Conservation (phyloP, 2,797 vertebrate genomes). For the Acipenser transmontanus region DNA sequence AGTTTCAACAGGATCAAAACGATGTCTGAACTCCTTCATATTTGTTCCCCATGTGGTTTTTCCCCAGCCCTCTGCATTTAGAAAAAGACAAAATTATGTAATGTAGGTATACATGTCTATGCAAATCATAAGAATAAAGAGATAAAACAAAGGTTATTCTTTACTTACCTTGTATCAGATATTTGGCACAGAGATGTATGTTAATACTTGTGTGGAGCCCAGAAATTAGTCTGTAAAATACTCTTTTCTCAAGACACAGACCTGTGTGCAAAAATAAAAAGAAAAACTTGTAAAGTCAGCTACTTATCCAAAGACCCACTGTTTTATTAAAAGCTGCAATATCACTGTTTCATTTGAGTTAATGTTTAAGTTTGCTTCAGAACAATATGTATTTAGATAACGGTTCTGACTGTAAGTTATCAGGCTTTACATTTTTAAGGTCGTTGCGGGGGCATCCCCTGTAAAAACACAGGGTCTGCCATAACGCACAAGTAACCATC, state of each 20-base stretch:
- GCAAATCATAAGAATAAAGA: not conserved
- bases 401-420: no score
- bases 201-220: conserved; percentile 96
- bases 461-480: no score
- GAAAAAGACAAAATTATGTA: not conserved
- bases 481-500: no score
- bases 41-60: conserved; percentile 81
- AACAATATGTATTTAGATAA: no score
- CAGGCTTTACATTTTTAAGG: no score
- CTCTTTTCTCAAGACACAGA: conserved; percentile 88
- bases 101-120: not conserved
- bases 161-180: conserved; percentile 80
- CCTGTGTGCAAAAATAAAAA: conserved; percentile 45
- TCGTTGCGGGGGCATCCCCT: no score
- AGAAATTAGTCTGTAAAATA: conserved; percentile 91
- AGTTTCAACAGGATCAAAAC: conserved; percentile 78
- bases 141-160: not conserved
- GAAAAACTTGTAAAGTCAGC: no score
- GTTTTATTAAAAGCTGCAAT: no score
- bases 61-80: conserved; percentile 75
- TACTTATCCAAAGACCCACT: no score
- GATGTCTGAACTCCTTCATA: conserved; percentile 75
- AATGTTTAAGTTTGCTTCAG: no score
- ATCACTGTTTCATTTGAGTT: no score
- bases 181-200: conserved; percentile 82